Conservation (phyloP, 2,113 vertebrate genomes). For the Notothenia coriiceps region DNA sequence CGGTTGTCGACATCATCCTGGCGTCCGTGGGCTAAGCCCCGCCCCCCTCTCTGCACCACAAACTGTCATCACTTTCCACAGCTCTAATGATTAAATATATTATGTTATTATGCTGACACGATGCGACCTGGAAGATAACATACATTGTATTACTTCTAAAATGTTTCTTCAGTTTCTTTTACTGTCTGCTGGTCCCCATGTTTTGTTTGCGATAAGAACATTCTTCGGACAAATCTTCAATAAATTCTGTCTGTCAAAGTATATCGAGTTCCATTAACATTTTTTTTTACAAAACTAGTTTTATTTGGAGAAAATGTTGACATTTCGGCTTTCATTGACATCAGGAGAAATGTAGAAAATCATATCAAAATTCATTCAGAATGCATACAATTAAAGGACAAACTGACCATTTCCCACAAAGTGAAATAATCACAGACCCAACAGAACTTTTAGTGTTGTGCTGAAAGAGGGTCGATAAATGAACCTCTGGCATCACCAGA, state of each 20-base stretch:
- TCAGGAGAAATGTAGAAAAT: slow-evolving; percentile 66
- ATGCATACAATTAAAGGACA: slow-evolving; percentile 8
- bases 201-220: slow-evolving; percentile 29
- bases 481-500: neutral
- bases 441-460: neutral
- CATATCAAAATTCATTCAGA: slow-evolving; percentile 49
- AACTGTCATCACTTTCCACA: neutral
- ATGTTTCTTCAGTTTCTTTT: slow-evolving; percentile 10
- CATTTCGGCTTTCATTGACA: slow-evolving; percentile 65
- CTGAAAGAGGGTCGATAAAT: neutral
- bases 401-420: slow-evolving; percentile 1
- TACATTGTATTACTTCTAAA: slow-evolving; percentile 24
- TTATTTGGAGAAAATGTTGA: slow-evolving; percentile 86
- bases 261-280: neutral
- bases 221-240: slow-evolving; percentile 50
- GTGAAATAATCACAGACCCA: slow-evolving; percentile 10
- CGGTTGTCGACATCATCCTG: slow-evolving; percentile 91
- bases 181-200: slow-evolving; percentile 28
- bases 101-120: slow-evolving; percentile 4
- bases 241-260: slow-evolving; percentile 57
- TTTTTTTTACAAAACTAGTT: slow-evolving; percentile 86
- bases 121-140: neutral
- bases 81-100: slow-evolving; percentile 16
- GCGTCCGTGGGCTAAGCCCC: slow-evolving; percentile 91
- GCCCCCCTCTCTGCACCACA: neutral